Percentiles rank a stretch among this genome's conserved stretches.
Evolutionary conservation across 2,797 vertebrate species (phyloP).

Genomic region (Sebastes wilsoni): DNA sequence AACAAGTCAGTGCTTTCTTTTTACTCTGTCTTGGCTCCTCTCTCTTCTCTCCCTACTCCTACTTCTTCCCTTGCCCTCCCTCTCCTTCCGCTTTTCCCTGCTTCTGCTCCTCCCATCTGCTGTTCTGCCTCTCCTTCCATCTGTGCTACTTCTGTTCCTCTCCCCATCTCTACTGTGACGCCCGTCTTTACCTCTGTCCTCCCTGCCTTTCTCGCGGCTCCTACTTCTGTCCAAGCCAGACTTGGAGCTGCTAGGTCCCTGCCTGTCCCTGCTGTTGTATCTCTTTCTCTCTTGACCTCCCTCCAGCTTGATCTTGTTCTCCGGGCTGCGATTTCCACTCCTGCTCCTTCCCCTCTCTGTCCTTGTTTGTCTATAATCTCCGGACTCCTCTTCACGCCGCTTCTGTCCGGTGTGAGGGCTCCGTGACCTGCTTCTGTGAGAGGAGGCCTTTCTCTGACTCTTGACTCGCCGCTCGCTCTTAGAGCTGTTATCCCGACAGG

Average conservation of each 20-base stretch:
- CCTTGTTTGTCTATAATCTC: constrained; percentile 55
- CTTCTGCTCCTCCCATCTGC: constrained; percentile 71
- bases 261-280: constrained; percentile 63
- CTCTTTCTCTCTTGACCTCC: constrained; percentile 67
- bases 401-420: constrained; percentile 76
- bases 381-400: constrained; percentile 54
- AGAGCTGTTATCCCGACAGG: constrained; percentile 81
- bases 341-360: constrained; percentile 59
- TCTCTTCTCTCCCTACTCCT: constrained; percentile 51
- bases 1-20: constrained; percentile 49
- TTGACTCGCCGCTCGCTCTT: constrained; percentile 79
- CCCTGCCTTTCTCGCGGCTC: constrained; percentile 66
- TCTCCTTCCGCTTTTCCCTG: constrained; percentile 57
- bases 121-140: constrained; percentile 60
- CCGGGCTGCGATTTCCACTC: constrained; percentile 54
- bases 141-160: constrained; percentile 71
- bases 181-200: constrained; percentile 58
- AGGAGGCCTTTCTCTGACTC: constrained; percentile 82
- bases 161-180: constrained; percentile 57
- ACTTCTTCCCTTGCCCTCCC: constrained; percentile 53
- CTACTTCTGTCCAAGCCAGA: constrained; percentile 47
- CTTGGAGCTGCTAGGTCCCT: constrained; percentile 56
- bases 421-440: constrained; percentile 75
- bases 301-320: constrained; percentile 53
- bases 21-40: constrained; percentile 50